These are phyloP conservation scores for Microcebus ravelobensis DNA, from an alignment of 2,113 vertebrate species.

Conservation along the genomic window DNA sequence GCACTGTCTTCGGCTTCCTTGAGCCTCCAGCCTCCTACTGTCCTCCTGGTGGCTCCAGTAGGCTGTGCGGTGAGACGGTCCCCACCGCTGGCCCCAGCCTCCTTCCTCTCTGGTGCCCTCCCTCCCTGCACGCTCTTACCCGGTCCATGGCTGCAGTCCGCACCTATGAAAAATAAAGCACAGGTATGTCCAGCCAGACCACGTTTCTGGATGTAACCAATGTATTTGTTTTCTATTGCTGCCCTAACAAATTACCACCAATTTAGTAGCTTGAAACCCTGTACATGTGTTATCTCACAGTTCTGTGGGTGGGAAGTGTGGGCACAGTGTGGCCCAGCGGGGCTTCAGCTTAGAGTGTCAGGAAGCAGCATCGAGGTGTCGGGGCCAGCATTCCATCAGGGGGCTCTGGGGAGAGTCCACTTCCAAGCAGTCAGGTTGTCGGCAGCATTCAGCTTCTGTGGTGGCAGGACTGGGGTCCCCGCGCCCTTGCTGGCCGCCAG, in stretches of 20 bases:
- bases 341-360: not conserved
- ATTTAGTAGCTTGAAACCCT: not conserved
- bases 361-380: not conserved
- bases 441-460: not conserved
- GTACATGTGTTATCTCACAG: not conserved
- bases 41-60: not conserved
- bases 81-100: not conserved
- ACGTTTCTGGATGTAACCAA: not conserved
- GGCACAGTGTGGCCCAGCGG: too few species aligned
- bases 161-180: not conserved
- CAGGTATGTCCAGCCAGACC: not conserved
- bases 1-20: not conserved
- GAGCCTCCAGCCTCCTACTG: not conserved
- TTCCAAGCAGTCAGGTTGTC: not conserved
- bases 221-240: not conserved
- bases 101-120: not conserved
- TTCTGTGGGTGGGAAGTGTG: not conserved
- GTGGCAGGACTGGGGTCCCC: not conserved
- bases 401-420: not conserved
- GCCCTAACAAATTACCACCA: not conserved
- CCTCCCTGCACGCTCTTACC: too few species aligned
- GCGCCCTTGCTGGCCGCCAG: not conserved
- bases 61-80: accelerated
- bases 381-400: not conserved
- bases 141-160: not conserved